phyloP scores from a whole-genome alignment of 2,113 vertebrate species.

The Ciconia stormi region DNA sequence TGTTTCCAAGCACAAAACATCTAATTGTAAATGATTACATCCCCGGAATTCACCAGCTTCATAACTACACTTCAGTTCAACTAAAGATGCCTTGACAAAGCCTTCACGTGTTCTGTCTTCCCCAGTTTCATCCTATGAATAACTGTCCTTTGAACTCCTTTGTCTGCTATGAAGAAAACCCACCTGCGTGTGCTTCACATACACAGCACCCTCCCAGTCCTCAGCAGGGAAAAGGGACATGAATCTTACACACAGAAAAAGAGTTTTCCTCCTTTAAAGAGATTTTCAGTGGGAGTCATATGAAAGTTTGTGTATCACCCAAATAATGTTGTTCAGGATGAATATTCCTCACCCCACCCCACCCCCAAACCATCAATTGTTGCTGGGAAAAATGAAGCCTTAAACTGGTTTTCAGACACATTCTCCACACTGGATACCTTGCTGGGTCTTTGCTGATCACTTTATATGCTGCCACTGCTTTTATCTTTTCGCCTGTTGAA shows the following conservation, averaged over 20 bases:
- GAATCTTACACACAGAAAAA: fast-evolving
- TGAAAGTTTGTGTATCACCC: neutral
- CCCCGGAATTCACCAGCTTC: neutral
- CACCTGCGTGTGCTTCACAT: neutral
- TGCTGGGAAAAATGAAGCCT: neutral
- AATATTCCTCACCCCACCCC: neutral
- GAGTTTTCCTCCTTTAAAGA: neutral
- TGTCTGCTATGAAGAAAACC: neutral
- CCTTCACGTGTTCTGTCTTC: neutral
- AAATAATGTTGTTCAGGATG: neutral
- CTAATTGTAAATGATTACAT: neutral
- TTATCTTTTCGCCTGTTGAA: neutral
- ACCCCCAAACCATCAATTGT: neutral
- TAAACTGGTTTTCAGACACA: neutral
- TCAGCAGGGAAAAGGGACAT: neutral
- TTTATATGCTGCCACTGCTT: neutral
- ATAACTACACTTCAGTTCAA: neutral
- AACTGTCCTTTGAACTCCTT: neutral
- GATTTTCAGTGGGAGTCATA: neutral
- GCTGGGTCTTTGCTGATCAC: neutral
- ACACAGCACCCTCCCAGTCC: neutral
- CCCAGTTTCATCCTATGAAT: neutral
- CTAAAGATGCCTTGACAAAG: neutral
- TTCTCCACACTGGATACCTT: neutral
- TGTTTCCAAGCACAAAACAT: neutral